Conservation (phyloP, 1,140 invertebrate species). For the Procambarus clarkii region DNA sequence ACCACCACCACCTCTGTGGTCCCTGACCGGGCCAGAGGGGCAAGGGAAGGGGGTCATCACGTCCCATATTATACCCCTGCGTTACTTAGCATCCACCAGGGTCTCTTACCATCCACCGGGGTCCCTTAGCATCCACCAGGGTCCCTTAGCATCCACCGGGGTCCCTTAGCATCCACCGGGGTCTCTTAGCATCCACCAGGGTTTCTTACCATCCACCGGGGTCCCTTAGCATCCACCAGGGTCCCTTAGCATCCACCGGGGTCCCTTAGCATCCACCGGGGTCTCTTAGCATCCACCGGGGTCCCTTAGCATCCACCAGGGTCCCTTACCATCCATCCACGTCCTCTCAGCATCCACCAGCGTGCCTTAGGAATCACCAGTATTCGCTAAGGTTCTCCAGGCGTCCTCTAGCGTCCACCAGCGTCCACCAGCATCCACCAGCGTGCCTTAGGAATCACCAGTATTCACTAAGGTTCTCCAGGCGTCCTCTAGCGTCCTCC, state of each 20-base stretch:
- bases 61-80: too few relatives aligned
- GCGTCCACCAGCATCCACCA: not conserved
- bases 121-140: too few relatives aligned
- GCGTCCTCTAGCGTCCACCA: not conserved
- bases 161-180: not conserved
- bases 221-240: too few relatives aligned
- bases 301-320: not conserved
- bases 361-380: not conserved
- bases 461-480: not conserved
- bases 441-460: not conserved
- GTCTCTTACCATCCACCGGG: too few relatives aligned
- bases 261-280: too few relatives aligned
- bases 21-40: too few relatives aligned
- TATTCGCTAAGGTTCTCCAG: not conserved
- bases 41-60: too few relatives aligned
- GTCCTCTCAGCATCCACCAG: not conserved
- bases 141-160: not conserved
- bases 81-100: too few relatives aligned
- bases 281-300: not conserved
- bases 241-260: too few relatives aligned
- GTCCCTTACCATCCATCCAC: not conserved
- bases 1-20: too few relatives aligned
- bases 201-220: not conserved
- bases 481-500: not conserved
- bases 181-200: not conserved